Evolutionary conservation across 1,140 invertebrate species (phyloP).

Genomic region (Drosophila biarmipes): DNA sequence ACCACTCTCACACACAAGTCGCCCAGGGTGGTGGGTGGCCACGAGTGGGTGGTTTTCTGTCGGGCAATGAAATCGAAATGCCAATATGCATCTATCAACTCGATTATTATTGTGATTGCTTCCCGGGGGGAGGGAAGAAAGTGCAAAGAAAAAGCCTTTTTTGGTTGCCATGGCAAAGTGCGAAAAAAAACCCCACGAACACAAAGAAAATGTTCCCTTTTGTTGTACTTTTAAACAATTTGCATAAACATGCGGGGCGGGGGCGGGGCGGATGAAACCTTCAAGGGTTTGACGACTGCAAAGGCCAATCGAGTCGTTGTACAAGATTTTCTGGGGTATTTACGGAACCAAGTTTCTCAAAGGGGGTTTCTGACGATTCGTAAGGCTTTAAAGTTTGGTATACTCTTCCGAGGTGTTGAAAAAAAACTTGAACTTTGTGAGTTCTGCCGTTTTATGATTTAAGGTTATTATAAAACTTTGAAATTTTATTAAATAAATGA

Average conservation of each 20-base stretch:
- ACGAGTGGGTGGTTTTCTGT: conserved; percentile 16
- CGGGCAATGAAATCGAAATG: conserved; percentile 45
- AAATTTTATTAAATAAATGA: no score
- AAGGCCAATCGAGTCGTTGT: conserved; percentile 32
- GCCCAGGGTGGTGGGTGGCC: conserved; percentile 28
- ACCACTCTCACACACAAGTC: conserved; percentile 11
- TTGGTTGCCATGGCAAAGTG: conserved; percentile 39
- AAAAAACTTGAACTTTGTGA: no score
- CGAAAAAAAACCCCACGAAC: conserved; percentile 16
- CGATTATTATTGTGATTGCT: conserved; percentile 40
- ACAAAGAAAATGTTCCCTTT: conserved; percentile 20
- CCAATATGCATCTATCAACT: conserved; percentile 51
- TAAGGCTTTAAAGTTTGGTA: not conserved
- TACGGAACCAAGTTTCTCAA: conserved; percentile 1
- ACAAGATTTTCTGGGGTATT: conserved; percentile 30
- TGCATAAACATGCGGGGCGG: conserved; percentile 38
- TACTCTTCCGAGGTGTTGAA: no score
- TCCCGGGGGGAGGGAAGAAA: not conserved
- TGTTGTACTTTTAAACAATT: conserved; percentile 45
- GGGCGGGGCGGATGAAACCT: no score
- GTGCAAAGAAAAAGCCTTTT: conserved; percentile 9
- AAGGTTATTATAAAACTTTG: no score
- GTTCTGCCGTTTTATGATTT: no score
- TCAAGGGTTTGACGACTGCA: conserved; percentile 27
- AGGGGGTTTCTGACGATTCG: conserved; percentile 1